phyloP scores from a whole-genome alignment of 2,888 invertebrate genomes.

The Morpho helenor region DNA sequence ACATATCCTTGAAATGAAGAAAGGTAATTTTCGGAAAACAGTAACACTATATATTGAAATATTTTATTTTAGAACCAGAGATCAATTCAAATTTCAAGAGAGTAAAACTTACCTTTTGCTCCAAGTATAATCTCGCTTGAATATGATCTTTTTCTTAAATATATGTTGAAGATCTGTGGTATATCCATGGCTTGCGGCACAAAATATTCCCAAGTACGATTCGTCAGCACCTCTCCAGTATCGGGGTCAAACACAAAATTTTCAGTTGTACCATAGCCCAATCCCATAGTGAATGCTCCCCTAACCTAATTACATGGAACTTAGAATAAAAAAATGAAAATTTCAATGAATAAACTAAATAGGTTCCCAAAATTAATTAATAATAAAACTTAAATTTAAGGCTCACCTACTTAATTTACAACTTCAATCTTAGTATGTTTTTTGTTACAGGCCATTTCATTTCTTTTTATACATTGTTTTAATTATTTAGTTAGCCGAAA shows the following conservation, averaged over 20 bases:
- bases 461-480: no score
- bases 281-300: constrained; percentile 52
- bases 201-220: constrained; percentile 84
- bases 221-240: constrained; percentile 80
- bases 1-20: background rate
- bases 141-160: constrained; percentile 75
- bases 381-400: no score
- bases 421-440: no score
- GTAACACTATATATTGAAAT: no score
- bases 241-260: constrained; percentile 75
- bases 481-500: no score
- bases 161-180: constrained; percentile 80
- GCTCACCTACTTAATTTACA: no score
- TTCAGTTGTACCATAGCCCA: constrained; percentile 83
- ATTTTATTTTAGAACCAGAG: no score
- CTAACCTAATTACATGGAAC: constrained; percentile 3
- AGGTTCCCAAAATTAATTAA: no score
- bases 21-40: no score
- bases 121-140: constrained; percentile 78
- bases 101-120: constrained; percentile 60
- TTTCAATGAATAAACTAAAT: no score
- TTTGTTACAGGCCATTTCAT: no score
- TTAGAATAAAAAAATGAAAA: no score
- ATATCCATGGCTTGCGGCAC: constrained; percentile 83
- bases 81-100: background rate